A percentile compares a stretch with the other conserved stretches of the same genome.
These are phyloP conservation scores for Bos taurus DNA, from an alignment of 2,113 vertebrate species.

Conservation along the genomic window ARS-UCD2.0 NC_037337.1:8613001-8613500, in stretches of 20 bases:
- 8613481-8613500: not conserved
- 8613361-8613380: not conserved
- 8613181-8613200: constrained; percentile 93
- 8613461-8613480: not conserved
- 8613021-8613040: not conserved
- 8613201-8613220: constrained; percentile 90
- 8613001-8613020: not conserved
- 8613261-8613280: constrained; percentile 11
- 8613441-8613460: not conserved
- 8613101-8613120: not conserved
- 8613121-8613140: not conserved
- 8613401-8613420: not conserved
- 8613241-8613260: constrained; percentile 83
- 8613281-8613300: not conserved
- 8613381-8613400: constrained; percentile 29
- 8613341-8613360: not conserved
- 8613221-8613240: constrained; percentile 90
- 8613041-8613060: not conserved
- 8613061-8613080: not conserved
- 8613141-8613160: not conserved
- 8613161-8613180: constrained; percentile 65
- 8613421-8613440: not conserved
- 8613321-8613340: not conserved
- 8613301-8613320: not conserved
- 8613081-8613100: not conserved